Base-by-base conservation (phyloP, 2,797 vertebrate genomes). In the Onychomys leucogaster region DNA sequence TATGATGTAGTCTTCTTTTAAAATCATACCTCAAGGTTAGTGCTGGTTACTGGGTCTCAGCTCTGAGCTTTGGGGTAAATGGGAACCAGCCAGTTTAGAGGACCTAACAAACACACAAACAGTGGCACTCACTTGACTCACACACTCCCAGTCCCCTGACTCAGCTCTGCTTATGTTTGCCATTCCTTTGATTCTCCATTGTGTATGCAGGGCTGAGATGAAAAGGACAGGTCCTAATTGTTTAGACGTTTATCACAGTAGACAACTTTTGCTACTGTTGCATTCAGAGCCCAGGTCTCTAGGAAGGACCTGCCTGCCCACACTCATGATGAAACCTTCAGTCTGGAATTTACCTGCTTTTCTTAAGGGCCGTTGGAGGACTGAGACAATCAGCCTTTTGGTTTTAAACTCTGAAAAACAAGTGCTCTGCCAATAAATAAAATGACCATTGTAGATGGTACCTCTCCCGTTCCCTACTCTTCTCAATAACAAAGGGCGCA, bases 31-130 rank as follows among this genome's bases (percentile, higher is more conserved):
- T 43, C 1, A 29, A 59, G 61, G 17, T 63, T 80, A 41, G 23
- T 17, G 2, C 17, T 4, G 0, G 41, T 52, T 25, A 1, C 8
- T 1, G 2, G 2, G 41, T 17, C 13, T 92, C n/a, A 41, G 2
- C 37, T 27, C 88, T 55, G 7, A 80, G n/a, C 12, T 61, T 34
- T 49, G 14, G 32, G 46, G 14, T 57, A n/a, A 80, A 37, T 2
- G 14, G 27, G 59, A 69, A 69, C 29, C 0, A 12, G 1, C 14
- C 25, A 27, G 17, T 55, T 37, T 77, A 14, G 7, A 19, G 80
- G 73, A 88, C 14, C 80, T 94, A 71, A 49, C 52, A 49, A 46
- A 76, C 37, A 49, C 34, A 37, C 0, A 65, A 65, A 13, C 43
- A 13, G 69, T 37, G 52, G 34, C 21, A 73, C 21, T 25, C 5